A percentile compares a stretch with the other conserved stretches of the same genome.
Conservation (phyloP, 2,113 vertebrate genomes). For the Eubucco bourcierii region DNA sequence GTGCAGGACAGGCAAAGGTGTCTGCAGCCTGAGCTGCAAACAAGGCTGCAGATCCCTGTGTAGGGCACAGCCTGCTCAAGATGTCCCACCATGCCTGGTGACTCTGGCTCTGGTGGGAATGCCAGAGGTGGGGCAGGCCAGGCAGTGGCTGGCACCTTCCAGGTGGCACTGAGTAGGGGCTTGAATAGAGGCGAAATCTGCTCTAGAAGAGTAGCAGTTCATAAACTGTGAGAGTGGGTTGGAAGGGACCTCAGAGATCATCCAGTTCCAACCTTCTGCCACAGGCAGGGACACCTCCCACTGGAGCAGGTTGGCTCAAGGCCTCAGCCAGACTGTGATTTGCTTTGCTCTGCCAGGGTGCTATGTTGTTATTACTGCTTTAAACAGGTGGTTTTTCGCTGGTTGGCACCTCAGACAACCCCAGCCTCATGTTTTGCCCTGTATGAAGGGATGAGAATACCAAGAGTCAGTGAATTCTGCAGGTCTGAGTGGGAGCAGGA, state of each 20-base stretch:
- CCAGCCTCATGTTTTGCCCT: accelerated
- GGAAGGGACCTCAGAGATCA: too few relatives aligned
- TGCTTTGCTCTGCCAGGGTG: not conserved
- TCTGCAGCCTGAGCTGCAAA: not conserved
- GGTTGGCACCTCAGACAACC: not conserved
- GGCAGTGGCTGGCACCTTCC: not conserved
- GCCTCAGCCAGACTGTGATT: too few relatives aligned
- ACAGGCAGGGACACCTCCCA: too few relatives aligned
- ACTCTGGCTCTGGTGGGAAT: accelerated
- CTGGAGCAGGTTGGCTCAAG: too few relatives aligned
- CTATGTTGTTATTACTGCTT: accelerated
- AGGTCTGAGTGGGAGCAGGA: not conserved
- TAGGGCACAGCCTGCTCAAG: not conserved
- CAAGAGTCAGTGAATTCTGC: not conserved
- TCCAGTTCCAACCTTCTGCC: too few relatives aligned
- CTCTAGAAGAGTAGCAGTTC: not conserved
- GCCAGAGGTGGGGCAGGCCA: accelerated
- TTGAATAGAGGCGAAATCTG: not conserved
- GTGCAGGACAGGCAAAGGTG: accelerated
- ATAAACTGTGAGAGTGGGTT: not conserved
- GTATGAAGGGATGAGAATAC: not conserved
- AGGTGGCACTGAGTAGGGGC: accelerated
- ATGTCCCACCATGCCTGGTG: accelerated
- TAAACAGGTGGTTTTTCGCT: accelerated
- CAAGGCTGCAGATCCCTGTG: accelerated